A percentile compares a stretch with the other conserved stretches of the same genome.
phyloP scores from a whole-genome alignment of 2,888 invertebrate species.

The Vannuccia rotundouncinata region DNA sequence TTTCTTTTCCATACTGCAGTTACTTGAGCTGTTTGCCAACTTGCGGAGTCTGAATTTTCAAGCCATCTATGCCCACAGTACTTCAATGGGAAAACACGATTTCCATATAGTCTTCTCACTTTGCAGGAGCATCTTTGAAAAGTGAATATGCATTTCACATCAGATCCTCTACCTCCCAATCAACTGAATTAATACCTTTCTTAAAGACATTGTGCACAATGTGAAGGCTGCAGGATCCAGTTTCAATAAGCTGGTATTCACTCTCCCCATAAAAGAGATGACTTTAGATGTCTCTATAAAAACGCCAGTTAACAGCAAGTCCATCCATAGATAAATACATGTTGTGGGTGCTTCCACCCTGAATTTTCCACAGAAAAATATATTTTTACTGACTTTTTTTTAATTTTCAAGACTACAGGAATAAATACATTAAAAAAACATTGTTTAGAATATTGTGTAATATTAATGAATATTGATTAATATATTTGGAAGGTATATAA shows the following conservation, averaged over 20 bases:
- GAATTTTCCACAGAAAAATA: too few relatives aligned
- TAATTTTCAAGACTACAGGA: too few relatives aligned
- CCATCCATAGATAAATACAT: constrained; percentile 31
- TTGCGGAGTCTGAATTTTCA: constrained; percentile 42
- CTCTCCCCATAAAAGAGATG: not conserved
- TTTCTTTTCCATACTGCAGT: constrained; percentile 9
- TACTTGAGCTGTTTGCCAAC: not conserved
- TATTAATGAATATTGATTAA: too few relatives aligned
- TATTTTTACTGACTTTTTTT: too few relatives aligned
- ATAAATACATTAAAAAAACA: too few relatives aligned
- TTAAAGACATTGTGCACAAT: constrained; percentile 43
- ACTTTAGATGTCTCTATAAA: constrained; percentile 24
- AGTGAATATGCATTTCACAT: constrained; percentile 45
- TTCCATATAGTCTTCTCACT: constrained; percentile 44
- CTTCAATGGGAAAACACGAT: constrained; percentile 43
- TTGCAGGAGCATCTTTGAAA: constrained; percentile 46
- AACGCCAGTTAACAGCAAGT: constrained; percentile 22
- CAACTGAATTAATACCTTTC: constrained; percentile 38
- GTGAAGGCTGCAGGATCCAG: constrained; percentile 43
- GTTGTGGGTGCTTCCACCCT: too few relatives aligned
- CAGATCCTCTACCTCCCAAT: constrained; percentile 42
- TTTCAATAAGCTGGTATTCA: constrained; percentile 40
- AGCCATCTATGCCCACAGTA: constrained; percentile 43
- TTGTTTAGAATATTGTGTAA: too few relatives aligned
- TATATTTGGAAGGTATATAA: too few relatives aligned